A percentile compares a stretch with the other conserved stretches of the same genome.
Evolutionary conservation across 1,140 invertebrate genomes (phyloP).

Genomic region (Lepidurus packardi): DNA sequence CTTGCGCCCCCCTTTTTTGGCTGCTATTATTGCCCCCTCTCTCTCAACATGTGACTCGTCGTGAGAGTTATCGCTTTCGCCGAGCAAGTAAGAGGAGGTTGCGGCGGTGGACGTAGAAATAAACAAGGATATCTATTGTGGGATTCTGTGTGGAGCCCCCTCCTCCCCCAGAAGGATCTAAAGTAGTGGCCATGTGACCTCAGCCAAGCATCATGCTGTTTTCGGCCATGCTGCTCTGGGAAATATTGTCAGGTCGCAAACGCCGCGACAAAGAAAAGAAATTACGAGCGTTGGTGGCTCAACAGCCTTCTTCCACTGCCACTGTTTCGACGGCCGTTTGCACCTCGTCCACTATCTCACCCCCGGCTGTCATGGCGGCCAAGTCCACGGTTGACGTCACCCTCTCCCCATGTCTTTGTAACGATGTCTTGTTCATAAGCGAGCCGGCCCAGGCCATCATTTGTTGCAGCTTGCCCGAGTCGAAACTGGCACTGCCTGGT

Average conservation of each 20-base stretch:
- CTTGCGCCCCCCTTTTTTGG: neutral
- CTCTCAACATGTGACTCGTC: conserved; percentile 2
- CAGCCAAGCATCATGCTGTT: neutral
- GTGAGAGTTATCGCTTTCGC: neutral
- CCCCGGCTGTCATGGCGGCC: neutral
- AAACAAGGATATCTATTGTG: neutral
- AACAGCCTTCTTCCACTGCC: neutral
- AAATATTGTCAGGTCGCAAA: conserved; percentile 27
- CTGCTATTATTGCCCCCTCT: neutral
- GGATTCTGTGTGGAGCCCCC: neutral
- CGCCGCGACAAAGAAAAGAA: conserved; percentile 25
- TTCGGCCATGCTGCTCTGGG: conserved; percentile 29
- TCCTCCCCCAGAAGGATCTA: neutral
- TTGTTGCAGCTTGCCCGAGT: neutral
- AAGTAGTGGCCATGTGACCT: conserved; percentile 5
- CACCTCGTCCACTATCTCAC: neutral
- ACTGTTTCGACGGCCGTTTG: neutral
- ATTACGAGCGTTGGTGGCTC: conserved; percentile 2
- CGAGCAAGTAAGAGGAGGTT: no score
- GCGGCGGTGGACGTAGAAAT: no score
- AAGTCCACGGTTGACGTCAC: neutral
- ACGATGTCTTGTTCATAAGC: neutral
- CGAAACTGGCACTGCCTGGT: neutral
- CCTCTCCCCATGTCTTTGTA: neutral
- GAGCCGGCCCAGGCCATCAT: neutral